Evolutionary conservation across 1,140 invertebrate genomes (phyloP), one percentile per base, ranked within the genome.

Genomic region (Aphelenchoides fujianensis): DNA sequence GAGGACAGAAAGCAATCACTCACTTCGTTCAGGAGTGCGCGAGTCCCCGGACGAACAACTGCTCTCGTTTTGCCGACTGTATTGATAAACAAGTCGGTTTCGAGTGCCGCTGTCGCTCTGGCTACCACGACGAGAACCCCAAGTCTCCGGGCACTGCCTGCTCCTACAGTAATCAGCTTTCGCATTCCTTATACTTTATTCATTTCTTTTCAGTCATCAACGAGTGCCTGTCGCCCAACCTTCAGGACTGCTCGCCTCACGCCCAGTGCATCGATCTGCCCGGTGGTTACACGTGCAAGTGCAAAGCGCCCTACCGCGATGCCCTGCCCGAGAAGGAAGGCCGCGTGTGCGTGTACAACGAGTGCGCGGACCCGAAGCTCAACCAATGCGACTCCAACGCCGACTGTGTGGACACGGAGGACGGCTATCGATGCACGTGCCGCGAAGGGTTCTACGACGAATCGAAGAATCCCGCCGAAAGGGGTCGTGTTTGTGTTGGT

Each of bases 171-270:
- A 34, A 55, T 28, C 52, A 12, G n/a, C 32, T 67, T 35, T 71
- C 59, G 16, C 2, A 48, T 48, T 48, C 12, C 41, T 48, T 48
- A 48, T 16, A 48, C 12, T 16, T 48, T 48, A 16, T 23, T 48
- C 12, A 12, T 12, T 48, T 16, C 23, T 70, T 55, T 16, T n/a
- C n/a, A 75, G 74, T 76, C n/a, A 84, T 95, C 69, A 92, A 96
- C 80, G 93, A 95, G 84, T 96, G 93, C 78, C 88, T 89, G 0
- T 90, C 90, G 0, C 83, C 89, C 3, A 92, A 95, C 64, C 84
- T 95, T 5, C 92, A 97, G 82, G 94, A 97, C 84, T 98, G 95
- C 80, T 90, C 92, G 77, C 87, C 89, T 9, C 88, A 91, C 61
- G 94, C 87, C 0, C 88, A 86, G 0, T 97, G 95, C 85, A 89